These are phyloP conservation scores for Prolemur simus DNA, from an alignment of 2,113 vertebrate species.

Conservation along the genomic window DNA sequence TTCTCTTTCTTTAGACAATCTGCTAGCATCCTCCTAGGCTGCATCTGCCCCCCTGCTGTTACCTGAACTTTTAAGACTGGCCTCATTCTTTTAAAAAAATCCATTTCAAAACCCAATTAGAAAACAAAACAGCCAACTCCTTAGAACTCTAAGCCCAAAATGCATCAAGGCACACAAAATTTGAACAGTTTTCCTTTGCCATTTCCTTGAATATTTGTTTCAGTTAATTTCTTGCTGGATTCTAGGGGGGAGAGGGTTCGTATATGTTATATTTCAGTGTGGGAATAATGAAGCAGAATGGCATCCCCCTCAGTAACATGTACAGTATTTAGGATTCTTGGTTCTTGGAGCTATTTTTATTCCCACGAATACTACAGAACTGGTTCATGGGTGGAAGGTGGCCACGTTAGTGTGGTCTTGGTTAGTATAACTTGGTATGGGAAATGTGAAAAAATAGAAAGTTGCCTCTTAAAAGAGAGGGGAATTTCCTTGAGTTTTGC, in stretches of 20 bases:
- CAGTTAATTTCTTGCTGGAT: background rate
- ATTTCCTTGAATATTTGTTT: slow-evolving; percentile 15
- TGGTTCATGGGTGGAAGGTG: background rate
- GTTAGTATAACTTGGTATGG: background rate
- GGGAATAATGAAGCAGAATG: background rate
- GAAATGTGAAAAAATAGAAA: background rate
- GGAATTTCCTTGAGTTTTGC: background rate
- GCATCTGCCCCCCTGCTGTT: background rate
- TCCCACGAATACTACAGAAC: background rate
- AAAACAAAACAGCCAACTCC: background rate
- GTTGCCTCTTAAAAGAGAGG: background rate
- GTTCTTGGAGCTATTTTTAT: background rate
- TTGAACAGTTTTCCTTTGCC: background rate
- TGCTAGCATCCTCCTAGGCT: background rate
- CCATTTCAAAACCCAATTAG: background rate
- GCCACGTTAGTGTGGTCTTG: background rate
- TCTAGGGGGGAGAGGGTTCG: background rate
- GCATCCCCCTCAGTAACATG: background rate
- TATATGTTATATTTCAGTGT: background rate
- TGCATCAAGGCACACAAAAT: background rate
- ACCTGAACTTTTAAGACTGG: background rate
- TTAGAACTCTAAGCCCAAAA: background rate
- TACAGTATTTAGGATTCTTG: background rate
- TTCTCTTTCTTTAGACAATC: background rate
- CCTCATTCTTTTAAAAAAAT: background rate